Base-by-base conservation (phyloP, 2,113 vertebrate genomes). In the Myotis davidii region DNA sequence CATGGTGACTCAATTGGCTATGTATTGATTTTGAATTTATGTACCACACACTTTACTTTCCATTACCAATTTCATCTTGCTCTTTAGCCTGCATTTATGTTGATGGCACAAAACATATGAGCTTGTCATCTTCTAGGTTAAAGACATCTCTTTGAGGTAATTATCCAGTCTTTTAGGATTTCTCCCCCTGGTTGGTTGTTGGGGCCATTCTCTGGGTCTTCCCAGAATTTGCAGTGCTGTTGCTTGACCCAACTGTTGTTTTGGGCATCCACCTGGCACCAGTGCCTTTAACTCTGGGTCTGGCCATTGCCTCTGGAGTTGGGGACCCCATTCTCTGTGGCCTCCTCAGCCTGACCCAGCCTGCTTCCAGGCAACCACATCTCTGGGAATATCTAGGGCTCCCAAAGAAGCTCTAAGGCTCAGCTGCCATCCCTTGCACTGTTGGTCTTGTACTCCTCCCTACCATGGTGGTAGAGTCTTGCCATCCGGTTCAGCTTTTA, bases 21-120 rank as follows among this genome's bases (percentile, higher is more conserved):
- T 87, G 16, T 25, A 67, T 50, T 56, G 70, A 29, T 64, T 84
- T 96, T 84, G 34, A 83, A 95, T 90, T 90, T 92, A 65, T 37
- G 64, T 42, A 42, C 45, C 69, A 73, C 52, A 78, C 9, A 73
- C 16, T 77, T 70, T 61, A 37, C 23, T 86, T 92, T 42, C 32
- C n/a, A 42, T n/a, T 74, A 42, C 67, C 69, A 27, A 79, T 48
- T 89, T 76, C 32, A 59, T 72, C 29, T 56, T 74, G 54, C 39
- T 94, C 76, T 78, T 90, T n/a, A 65, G 37, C 50, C 32, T 83
- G 16, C 18, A 37, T 69, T 95, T 77, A 61, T 73, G 61, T 37
- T 32, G 6, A 65, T 56, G 42, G 73, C 34, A 88, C 25, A 73
- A 69, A 77, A 37, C 9, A 34, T 10, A 10, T 59, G 34, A 79